phyloP scores from a whole-genome alignment of 2,888 invertebrate genomes.

The Mesodorylaimus sp. region DNA sequence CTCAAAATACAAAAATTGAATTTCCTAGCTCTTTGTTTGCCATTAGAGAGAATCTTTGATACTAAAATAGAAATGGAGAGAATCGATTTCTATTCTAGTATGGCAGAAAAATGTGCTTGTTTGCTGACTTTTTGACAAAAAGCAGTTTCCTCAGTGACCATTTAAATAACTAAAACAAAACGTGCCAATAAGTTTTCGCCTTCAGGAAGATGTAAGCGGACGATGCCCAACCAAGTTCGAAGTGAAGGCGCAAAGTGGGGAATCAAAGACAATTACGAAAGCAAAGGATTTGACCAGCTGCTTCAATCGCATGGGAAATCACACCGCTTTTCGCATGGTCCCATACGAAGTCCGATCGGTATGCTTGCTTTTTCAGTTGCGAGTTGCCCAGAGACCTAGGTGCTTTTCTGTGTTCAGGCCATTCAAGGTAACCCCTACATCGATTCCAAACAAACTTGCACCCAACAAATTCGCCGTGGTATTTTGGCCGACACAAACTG shows the following conservation, averaged over 20 bases:
- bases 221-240: not conserved
- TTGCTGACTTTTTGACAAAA: too few species aligned
- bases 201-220: not conserved
- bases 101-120: too few species aligned
- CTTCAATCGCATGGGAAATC: not conserved
- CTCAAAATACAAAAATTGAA: too few species aligned
- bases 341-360: constrained; percentile 1
- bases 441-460: not conserved
- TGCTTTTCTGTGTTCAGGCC: not conserved
- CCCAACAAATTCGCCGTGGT: not conserved
- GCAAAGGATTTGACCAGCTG: not conserved
- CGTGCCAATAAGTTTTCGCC: too few species aligned
- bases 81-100: too few species aligned
- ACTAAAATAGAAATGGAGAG: too few species aligned
- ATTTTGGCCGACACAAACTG: not conserved
- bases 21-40: too few species aligned
- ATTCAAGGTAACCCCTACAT: not conserved
- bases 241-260: not conserved
- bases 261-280: not conserved
- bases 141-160: too few species aligned
- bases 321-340: not conserved
- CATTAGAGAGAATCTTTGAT: too few species aligned
- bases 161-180: too few species aligned
- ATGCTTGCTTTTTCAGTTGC: not conserved
- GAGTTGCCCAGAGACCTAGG: not conserved